Evolutionary conservation across 2,888 invertebrate species (phyloP).

Genomic region (Mongoloraphidia duomilia): DNA sequence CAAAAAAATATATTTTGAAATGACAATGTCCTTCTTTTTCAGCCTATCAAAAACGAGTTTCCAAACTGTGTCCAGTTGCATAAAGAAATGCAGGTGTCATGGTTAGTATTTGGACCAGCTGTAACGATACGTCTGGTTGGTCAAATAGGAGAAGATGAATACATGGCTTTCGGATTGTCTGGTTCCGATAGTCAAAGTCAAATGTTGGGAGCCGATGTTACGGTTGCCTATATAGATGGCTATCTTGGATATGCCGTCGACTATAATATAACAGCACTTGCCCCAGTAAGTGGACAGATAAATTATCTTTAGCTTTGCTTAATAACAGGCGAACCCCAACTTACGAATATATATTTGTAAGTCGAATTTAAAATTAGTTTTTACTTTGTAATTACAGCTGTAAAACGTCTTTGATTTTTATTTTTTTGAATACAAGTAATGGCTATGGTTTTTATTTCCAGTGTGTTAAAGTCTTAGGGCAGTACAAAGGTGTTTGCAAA

Average conservation of each 20-base stretch:
- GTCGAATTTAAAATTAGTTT: too few species aligned
- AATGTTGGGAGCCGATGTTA: conserved; percentile 78
- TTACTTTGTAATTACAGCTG: too few species aligned
- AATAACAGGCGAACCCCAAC: too few species aligned
- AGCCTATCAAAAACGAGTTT: conserved; percentile 46
- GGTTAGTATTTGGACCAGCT: conserved; percentile 83
- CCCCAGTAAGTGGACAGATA: conserved; percentile 43
- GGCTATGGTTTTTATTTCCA: conserved; percentile 23
- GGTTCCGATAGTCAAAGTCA: conserved; percentile 53
- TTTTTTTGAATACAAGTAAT: too few species aligned
- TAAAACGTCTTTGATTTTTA: too few species aligned
- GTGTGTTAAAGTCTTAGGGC: conserved; percentile 76
- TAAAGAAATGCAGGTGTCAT: conserved; percentile 66
- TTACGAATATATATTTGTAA: too few species aligned
- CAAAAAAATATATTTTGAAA: background rate
- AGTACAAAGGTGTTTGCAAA: conserved; percentile 73
- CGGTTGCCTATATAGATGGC: conserved; percentile 59
- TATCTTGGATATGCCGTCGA: conserved; percentile 61
- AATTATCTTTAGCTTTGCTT: too few species aligned
- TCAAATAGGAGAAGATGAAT: conserved; percentile 58
- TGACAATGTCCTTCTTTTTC: conserved; percentile 7
- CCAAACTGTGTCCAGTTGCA: conserved; percentile 80
- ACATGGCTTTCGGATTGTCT: conserved; percentile 81
- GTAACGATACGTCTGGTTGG: conserved; percentile 74
- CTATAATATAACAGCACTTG: conserved; percentile 71